Evolutionary conservation across 2,113 vertebrate species (phyloP), one percentile per base, ranked within the genome.

Genomic region (Rhadina sibilatrix): DNA sequence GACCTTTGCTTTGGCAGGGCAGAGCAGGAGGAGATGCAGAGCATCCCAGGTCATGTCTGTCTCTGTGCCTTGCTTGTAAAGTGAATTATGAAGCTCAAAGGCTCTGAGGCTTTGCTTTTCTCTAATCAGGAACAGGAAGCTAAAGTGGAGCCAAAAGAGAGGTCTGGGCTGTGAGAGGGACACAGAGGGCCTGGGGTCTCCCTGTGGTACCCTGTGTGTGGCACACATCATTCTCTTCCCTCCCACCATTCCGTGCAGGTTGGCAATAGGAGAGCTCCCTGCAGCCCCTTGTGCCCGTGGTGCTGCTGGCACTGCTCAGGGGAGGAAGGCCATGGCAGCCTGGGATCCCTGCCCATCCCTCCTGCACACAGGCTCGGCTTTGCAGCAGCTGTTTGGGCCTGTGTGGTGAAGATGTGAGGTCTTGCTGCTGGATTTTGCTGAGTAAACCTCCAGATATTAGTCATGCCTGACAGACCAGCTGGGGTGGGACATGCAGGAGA

Each of bases 201-300:
- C 30, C 23, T 0, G 0, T 28, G 74, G 27, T 35, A 24, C 14
- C 9, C 27, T 57, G 15, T 27, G 3, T 33, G 16, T 23, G 23
- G 30, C 37, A 22, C 37, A 3, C 15, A 22, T 72, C 64, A 50
- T 86, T 63, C 78, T 47, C 37, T 30, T 13, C 18, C 28, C 27
- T 61, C 1, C 13, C 30, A 14, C 15, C 23, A 5, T 1, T 5
- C 46, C 0, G 0, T 20, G 50, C 5, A 19, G 5, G 28, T 1
- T 10, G 7, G 23, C 24, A 75, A 8, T 9, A 4, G 38, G 27
- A 46, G 35, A 14, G 21, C 28, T 33, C 65, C 31, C n/a, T 13
- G 56, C 18, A 80, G n/a, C n/a, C n/a, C 30, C 20, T 35, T 35
- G 25, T 66, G 27, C 35, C 38, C 1, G 0, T 5, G 7, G 15